Evolutionary conservation across 2,797 vertebrate genomes (phyloP).

Genomic region (Emydoidea blandingii): DNA sequence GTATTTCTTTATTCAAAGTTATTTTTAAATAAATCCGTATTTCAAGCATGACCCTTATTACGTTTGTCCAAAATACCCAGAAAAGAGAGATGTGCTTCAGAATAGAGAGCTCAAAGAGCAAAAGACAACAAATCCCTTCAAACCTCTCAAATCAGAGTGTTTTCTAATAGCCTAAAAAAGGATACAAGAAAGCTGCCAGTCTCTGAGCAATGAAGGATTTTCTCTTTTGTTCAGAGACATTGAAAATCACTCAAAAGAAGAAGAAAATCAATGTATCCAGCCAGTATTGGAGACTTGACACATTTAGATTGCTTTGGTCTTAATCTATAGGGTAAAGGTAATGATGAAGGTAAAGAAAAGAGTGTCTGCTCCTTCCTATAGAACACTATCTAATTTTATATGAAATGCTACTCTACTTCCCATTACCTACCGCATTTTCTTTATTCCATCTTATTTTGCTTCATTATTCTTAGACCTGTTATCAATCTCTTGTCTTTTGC

Average conservation of each 20-base stretch:
- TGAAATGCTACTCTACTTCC: background rate
- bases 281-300: background rate
- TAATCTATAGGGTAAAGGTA: background rate
- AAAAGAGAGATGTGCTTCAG: background rate
- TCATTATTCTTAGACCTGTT: background rate
- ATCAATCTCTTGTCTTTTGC: background rate
- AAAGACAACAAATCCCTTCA: background rate
- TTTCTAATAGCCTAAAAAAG: background rate
- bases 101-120: background rate
- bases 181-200: background rate
- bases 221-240: background rate
- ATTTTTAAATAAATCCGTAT: accelerated
- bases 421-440: accelerated
- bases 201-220: background rate
- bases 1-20: background rate
- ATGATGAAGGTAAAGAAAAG: background rate
- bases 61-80: background rate
- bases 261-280: background rate
- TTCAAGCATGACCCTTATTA: accelerated
- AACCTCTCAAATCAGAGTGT: background rate
- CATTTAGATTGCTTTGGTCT: background rate
- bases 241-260: background rate
- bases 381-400: accelerated
- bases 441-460: accelerated
- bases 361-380: background rate